Percentiles rank a stretch among this genome's conserved stretches.
Conservation (phyloP, 2,113 vertebrate species). For the Ellobius talpinus region DNA sequence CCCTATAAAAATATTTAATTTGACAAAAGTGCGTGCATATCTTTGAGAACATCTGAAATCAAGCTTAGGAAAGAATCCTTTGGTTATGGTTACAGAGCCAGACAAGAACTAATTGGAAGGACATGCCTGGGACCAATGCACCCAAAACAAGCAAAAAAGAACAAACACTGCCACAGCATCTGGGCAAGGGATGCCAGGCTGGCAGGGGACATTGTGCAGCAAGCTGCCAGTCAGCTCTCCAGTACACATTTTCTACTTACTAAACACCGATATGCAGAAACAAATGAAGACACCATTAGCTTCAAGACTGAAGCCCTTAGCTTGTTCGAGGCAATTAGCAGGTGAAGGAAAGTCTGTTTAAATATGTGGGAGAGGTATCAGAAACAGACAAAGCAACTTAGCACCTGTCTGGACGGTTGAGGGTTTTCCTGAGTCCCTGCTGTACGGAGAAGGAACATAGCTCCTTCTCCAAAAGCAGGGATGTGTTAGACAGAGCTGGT, state of each 20-base stretch:
- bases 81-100: not conserved
- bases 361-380: not conserved
- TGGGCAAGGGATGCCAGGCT: not conserved
- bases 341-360: not conserved
- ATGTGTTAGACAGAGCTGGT: not conserved
- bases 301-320: not conserved
- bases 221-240: not conserved
- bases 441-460: not conserved
- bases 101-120: not conserved
- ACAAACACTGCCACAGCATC: not conserved
- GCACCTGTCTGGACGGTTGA: not conserved
- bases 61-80: not conserved
- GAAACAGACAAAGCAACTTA: not conserved
- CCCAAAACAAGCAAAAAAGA: not conserved
- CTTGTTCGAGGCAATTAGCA: not conserved
- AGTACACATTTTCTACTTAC: not conserved
- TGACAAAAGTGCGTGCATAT: not conserved
- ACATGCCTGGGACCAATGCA: not conserved
- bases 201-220: not conserved
- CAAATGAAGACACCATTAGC: not conserved
- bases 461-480: not conserved
- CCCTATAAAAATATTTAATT: not conserved
- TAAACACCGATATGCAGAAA: not conserved
- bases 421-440: not conserved
- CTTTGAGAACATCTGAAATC: not conserved